phyloP scores from a whole-genome alignment of 2,888 invertebrate genomes.

The Oscheius sp. region DNA sequence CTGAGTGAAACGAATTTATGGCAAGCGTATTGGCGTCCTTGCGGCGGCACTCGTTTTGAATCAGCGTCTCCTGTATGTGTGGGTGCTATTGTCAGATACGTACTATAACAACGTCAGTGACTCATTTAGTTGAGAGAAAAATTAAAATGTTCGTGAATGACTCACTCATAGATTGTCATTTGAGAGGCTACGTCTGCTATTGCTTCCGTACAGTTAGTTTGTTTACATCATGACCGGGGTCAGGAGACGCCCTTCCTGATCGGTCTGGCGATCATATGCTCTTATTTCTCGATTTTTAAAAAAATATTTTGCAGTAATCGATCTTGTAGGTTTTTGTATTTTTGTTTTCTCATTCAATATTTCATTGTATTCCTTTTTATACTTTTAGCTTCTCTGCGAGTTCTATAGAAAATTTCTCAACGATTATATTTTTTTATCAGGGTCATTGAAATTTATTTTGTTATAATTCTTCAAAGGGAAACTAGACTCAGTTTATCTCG shows the following conservation, averaged over 20 bases:
- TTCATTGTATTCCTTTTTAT: not conserved
- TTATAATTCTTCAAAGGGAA: not conserved
- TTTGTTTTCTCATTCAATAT: not conserved
- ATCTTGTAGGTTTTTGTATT: too few species aligned
- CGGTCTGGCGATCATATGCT: not conserved
- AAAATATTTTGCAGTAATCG: not conserved
- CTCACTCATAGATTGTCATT: not conserved
- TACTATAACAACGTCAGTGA: not conserved
- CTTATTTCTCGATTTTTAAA: not conserved
- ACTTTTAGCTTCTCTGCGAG: not conserved
- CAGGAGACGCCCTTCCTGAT: not conserved
- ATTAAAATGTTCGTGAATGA: not conserved
- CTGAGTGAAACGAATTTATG: not conserved
- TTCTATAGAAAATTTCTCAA: not conserved
- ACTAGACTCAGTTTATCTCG: not conserved
- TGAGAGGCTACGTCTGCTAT: not conserved
- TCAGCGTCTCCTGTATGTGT: not conserved
- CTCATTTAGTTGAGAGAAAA: not conserved
- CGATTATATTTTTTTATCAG: not conserved
- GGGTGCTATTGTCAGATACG: not conserved
- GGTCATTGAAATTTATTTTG: not conserved
- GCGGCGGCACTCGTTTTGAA: not conserved
- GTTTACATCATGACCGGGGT: not conserved
- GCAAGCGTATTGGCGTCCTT: not conserved
- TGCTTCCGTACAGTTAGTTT: not conserved